phyloP scores from a whole-genome alignment of 2,888 invertebrate genomes.

The Megaustenia siamemsis region DNA sequence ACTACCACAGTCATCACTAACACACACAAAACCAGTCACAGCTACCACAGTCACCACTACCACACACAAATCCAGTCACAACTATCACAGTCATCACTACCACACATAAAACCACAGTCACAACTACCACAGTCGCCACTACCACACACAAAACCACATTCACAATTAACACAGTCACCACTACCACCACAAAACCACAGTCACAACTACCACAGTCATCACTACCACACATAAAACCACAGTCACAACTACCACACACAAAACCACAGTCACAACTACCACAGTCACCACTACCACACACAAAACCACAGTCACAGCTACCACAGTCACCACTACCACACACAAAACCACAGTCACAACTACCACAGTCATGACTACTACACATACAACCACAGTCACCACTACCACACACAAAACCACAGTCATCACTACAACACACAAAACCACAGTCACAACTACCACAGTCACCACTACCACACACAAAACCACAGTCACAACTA shows the following conservation, averaged over 20 bases:
- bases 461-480: not conserved
- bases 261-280: not conserved
- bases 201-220: not conserved
- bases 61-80: not conserved
- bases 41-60: not conserved
- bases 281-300: not conserved
- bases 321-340: conserved; percentile 12
- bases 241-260: not conserved
- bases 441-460: not conserved
- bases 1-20: not conserved
- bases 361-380: not conserved
- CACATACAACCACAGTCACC: not conserved
- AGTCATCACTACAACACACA: not conserved
- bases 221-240: not conserved
- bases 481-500: not conserved
- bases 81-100: not conserved
- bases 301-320: not conserved
- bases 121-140: not conserved
- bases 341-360: not conserved
- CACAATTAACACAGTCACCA: not conserved
- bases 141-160: not conserved
- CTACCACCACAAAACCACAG: not conserved
- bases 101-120: not conserved
- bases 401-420: not conserved
- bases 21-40: not conserved